A percentile compares a stretch with the other conserved stretches of the same genome.
These are phyloP conservation scores for Lymantria dispar DNA, from an alignment of 2,888 invertebrate genomes.

Conservation along the genomic window DNA sequence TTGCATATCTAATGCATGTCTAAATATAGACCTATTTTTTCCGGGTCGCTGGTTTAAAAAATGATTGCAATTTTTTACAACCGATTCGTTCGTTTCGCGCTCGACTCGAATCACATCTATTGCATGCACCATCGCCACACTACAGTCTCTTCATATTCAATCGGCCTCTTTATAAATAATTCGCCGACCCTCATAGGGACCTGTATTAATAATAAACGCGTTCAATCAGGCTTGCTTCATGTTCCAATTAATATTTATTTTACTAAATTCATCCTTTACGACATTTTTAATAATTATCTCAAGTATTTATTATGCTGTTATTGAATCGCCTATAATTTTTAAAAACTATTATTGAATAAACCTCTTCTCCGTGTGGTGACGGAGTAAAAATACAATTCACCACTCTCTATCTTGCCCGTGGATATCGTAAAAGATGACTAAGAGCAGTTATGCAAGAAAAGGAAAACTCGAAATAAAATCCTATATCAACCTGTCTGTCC, in stretches of 20 bases:
- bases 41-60: too few species aligned
- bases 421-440: too few species aligned
- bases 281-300: conserved; percentile 18
- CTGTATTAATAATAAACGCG: conserved; percentile 56
- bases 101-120: conserved; percentile 48
- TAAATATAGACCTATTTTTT: too few species aligned
- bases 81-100: neutral
- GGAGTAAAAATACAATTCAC: too few species aligned
- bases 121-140: conserved; percentile 54
- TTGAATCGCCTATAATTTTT: conserved; percentile 20
- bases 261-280: conserved; percentile 29
- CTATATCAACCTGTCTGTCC: too few species aligned
- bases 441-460: too few species aligned
- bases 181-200: conserved; percentile 62
- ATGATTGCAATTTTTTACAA: neutral
- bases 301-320: conserved; percentile 20
- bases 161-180: conserved; percentile 62
- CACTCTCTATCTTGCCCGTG: too few species aligned
- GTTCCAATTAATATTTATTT: conserved; percentile 61
- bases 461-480: too few species aligned
- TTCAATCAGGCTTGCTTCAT: conserved; percentile 60
- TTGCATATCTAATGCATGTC: too few species aligned
- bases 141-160: conserved; percentile 46
- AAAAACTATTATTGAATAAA: neutral
- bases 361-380: neutral